A percentile compares a stretch with the other conserved stretches of the same genome.
Evolutionary conservation across 2,888 invertebrate species (phyloP).

Genomic region (Allacma fusca): DNA sequence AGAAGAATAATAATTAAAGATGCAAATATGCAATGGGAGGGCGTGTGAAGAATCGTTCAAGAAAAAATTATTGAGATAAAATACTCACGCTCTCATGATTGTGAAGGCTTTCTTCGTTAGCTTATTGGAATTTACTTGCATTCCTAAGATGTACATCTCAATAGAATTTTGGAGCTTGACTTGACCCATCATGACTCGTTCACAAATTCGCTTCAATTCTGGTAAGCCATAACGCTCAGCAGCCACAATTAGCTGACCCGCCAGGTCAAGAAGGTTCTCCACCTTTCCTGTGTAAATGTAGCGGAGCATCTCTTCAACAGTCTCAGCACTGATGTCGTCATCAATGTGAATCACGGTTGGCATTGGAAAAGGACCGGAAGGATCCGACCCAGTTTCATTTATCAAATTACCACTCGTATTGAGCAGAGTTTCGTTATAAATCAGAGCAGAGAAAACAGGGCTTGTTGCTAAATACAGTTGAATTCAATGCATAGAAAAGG

Average conservation of each 20-base stretch:
- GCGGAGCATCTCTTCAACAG: conserved; percentile 50
- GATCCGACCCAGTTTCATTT: conserved; percentile 47
- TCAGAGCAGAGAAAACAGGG: conserved; percentile 34
- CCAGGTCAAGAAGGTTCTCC: conserved; percentile 46
- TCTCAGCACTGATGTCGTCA: conserved; percentile 49
- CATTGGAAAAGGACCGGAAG: conserved; percentile 45
- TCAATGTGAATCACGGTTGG: conserved; percentile 45
- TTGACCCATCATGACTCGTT: conserved; percentile 45
- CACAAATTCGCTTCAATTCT: conserved; percentile 54
- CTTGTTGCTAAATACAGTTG: conserved; percentile 23
- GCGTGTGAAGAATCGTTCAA: conserved; percentile 18
- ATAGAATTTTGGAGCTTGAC: conserved; percentile 51
- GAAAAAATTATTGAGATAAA: background rate
- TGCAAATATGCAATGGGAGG: conserved; percentile 1
- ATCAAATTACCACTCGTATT: background rate
- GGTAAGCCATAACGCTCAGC: conserved; percentile 51
- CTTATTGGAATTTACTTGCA: conserved; percentile 45
- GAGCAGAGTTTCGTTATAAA: conserved; percentile 38
- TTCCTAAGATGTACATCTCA: conserved; percentile 53
- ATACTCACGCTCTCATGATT: conserved; percentile 56
- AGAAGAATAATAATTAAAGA: conserved; percentile 1
- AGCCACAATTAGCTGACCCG: conserved; percentile 46
- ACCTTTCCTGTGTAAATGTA: conserved; percentile 57
- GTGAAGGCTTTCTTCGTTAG: conserved; percentile 50
- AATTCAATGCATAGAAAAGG: background rate